Evolutionary conservation across 1,140 invertebrate genomes (phyloP).

Genomic region (Cotesia typhae): DNA sequence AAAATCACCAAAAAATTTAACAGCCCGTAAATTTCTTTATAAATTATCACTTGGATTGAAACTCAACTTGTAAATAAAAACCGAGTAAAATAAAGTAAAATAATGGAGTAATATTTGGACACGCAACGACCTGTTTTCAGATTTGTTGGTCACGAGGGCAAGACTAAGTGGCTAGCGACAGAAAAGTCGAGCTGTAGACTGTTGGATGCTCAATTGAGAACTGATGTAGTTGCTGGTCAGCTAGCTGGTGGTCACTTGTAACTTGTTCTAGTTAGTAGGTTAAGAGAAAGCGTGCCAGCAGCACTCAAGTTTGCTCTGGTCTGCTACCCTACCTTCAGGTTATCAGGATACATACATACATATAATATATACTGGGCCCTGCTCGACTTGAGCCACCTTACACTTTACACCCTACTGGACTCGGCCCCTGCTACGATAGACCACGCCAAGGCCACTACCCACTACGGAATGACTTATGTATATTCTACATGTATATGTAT

Average conservation of each 20-base stretch:
- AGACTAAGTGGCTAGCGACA: not conserved
- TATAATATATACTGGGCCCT: not conserved
- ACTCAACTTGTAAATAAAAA: not conserved
- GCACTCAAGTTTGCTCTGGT: no score
- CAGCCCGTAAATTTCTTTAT: not conserved
- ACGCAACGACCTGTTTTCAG: constrained; percentile 19
- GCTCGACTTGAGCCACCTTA: constrained; percentile 18
- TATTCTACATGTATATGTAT: not conserved
- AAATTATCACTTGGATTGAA: no score
- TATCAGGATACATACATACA: not conserved
- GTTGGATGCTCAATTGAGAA: constrained; percentile 38
- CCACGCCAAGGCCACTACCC: constrained; percentile 34
- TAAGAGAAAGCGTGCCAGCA: constrained; percentile 32
- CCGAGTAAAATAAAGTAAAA: not conserved
- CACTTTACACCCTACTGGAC: not conserved
- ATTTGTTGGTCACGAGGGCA: constrained; percentile 23
- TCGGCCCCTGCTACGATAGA: constrained; percentile 22
- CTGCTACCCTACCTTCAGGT: constrained; percentile 35
- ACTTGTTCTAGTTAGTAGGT: no score
- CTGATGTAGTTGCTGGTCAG: constrained; percentile 34
- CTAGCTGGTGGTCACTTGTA: no score
- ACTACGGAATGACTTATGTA: not conserved
- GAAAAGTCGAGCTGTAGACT: constrained; percentile 18
- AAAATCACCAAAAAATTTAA: not conserved
- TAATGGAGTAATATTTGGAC: not conserved